A percentile compares a stretch with the other conserved stretches of the same genome.
Evolutionary conservation across 2,113 vertebrate genomes (phyloP).

Genomic region (Cottus gobio): DNA sequence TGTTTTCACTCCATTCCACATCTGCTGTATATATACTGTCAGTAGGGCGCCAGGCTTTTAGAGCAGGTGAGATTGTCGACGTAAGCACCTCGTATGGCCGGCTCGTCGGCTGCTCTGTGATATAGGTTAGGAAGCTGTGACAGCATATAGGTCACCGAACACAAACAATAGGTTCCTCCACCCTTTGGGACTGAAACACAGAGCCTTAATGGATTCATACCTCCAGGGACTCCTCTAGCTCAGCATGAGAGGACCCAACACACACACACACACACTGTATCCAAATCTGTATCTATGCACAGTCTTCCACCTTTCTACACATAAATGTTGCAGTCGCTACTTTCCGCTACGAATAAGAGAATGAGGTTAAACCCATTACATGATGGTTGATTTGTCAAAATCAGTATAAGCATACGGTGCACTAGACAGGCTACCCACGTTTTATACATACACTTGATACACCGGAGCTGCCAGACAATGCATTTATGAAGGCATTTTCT

Average conservation of each 20-base stretch:
- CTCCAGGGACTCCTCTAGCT: conserved; percentile 48
- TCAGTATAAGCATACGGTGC: background rate
- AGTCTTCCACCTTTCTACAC: conserved; percentile 8
- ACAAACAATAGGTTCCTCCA: conserved; percentile 48
- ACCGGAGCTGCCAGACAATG: background rate
- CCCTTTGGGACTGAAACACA: conserved; percentile 40
- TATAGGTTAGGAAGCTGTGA: conserved; percentile 46
- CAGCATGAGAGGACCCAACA: conserved; percentile 47
- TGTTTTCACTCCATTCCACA: conserved; percentile 17
- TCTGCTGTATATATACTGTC: background rate
- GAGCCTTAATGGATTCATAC: conserved; percentile 61
- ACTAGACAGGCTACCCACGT: background rate
- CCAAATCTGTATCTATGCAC: conserved; percentile 5
- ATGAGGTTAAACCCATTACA: conserved; percentile 9
- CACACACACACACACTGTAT: conserved; percentile 14
- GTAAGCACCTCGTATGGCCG: conserved; percentile 16
- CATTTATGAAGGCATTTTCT: background rate
- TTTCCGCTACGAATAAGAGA: background rate
- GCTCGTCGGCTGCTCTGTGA: conserved; percentile 20
- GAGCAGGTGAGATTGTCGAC: conserved; percentile 30
- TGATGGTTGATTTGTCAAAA: conserved; percentile 25
- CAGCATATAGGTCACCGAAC: conserved; percentile 53
- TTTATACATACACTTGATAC: conserved; percentile 24
- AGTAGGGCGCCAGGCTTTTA: conserved; percentile 38
- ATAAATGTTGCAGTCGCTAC: conserved; percentile 28